Base-by-base conservation (phyloP, 2,888 invertebrate genomes). In the Rhabditophanes sp. region DNA sequence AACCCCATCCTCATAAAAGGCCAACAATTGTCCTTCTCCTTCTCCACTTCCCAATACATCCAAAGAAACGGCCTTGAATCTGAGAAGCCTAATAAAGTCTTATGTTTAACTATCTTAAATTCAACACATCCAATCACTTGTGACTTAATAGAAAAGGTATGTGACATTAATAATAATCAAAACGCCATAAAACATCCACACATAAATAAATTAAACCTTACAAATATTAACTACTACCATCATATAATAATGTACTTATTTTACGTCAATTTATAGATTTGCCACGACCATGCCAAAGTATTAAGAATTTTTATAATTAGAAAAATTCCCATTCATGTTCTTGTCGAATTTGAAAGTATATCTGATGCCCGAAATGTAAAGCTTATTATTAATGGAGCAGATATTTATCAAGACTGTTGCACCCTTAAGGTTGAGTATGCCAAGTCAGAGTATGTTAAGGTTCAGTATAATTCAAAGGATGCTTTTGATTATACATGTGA, bases 331-430 rank as follows among this genome's bases (percentile, higher is more conserved):
- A 9, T 48, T 5, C 49, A 56, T 35, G 55, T 53, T 1, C 42
- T 59, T 16, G 52, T 59, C 3, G 63, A 61, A 73, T 93, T 90
- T 72, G 90, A 90, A 69, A 79, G 76, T 64, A 74, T 84, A 56
- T 90, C 93, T 63, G 78, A 83, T 8, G 93, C 93, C 39, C 79
- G 83, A 53, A 42, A 84, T 65, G 90, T 88, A 44, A 87, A 90
- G 67, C 83, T 87, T 56, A 78, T 81, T 43, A 76, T 96, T 54
- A 84, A 90, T 72, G 93, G 93, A 52, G 90, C 90, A 46, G 93
- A 96, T 72, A 90, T 96, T 66, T 96, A 96, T 73, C 87, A 88
- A 29, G 93, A 93, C 47, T 96, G 93, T 73, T 96, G 93, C 72
- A 93, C 93, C 47, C 75, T 96, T 64, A 88, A 90, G 75, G 88